Evolutionary conservation across 37 sponge, comb jelly and placozoan species (phyloP).

Genomic region (Chondrosia reniformis): DNA sequence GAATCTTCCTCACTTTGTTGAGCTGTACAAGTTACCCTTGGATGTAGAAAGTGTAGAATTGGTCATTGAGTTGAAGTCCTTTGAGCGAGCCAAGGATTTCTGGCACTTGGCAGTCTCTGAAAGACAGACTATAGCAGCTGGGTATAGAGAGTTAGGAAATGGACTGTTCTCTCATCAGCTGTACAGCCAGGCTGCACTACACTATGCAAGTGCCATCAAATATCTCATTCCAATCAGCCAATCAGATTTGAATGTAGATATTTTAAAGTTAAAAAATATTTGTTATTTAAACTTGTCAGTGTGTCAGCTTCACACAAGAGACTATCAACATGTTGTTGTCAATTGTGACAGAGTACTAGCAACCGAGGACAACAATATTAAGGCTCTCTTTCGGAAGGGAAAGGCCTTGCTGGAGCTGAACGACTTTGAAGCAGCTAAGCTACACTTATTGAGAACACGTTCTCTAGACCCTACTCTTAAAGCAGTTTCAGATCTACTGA

Average conservation of each 20-base stretch:
- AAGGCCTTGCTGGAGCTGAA: conserved; percentile 32
- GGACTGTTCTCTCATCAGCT: conserved; percentile 25
- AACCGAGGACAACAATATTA: conserved; percentile 22
- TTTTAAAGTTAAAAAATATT: not conserved
- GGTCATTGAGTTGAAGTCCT: conserved; percentile 26
- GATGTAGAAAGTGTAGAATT: not conserved
- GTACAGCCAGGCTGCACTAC: conserved; percentile 21
- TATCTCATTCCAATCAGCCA: conserved; percentile 19
- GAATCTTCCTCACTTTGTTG: not conserved
- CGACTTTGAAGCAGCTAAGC: conserved; percentile 48
- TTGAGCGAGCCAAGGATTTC: conserved; percentile 29
- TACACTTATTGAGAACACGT: conserved; percentile 23
- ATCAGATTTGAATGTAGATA: conserved; percentile 4
- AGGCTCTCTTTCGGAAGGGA: conserved; percentile 57
- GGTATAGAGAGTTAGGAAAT: conserved; percentile 38
- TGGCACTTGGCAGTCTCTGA: conserved; percentile 42
- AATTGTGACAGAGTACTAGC: conserved; percentile 51
- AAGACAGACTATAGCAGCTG: conserved; percentile 27
- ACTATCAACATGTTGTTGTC: conserved; percentile 21
- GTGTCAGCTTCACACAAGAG: conserved; percentile 61
- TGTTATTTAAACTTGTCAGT: conserved; percentile 54
- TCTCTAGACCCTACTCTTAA: conserved; percentile 31
- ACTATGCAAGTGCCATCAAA: conserved; percentile 52
- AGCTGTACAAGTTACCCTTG: too few relatives aligned
- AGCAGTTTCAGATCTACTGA: conserved; percentile 34